phyloP scores from a whole-genome alignment of 2,797 vertebrate genomes.

The Tapera naevia region DNA sequence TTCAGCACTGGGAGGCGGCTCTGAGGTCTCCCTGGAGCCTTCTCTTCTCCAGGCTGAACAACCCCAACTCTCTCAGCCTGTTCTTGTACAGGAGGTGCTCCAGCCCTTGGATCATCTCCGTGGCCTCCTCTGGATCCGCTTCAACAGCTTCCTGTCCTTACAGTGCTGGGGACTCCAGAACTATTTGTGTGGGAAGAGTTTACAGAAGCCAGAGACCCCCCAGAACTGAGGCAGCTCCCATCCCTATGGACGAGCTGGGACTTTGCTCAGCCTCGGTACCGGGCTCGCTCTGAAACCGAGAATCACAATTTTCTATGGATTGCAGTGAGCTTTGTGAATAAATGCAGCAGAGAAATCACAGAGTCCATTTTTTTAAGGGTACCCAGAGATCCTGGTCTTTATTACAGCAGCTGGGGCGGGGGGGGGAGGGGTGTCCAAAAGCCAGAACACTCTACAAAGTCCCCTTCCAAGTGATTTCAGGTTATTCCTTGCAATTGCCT shows the following conservation, averaged over 20 bases:
- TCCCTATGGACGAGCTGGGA: neutral
- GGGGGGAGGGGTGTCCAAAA: neutral
- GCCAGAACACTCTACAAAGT: neutral
- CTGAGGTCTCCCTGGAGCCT: no score
- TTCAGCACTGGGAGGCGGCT: no score
- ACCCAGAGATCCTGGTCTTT: neutral
- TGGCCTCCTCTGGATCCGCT: no score
- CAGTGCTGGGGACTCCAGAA: no score
- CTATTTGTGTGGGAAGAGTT: neutral
- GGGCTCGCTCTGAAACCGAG: accelerated
- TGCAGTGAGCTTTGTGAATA: accelerated
- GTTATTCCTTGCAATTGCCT: neutral
- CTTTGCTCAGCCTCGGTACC: neutral
- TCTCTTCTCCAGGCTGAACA: no score
- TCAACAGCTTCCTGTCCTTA: no score
- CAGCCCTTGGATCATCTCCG: no score
- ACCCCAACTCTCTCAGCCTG: no score
- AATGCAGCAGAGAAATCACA: accelerated
- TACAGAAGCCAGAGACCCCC: neutral
- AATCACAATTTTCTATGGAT: accelerated
- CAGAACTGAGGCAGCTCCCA: neutral
- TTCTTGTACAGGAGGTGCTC: no score
- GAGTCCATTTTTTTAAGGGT: accelerated
- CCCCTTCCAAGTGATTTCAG: accelerated
- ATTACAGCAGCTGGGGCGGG: accelerated